Evolutionary conservation across 2,113 vertebrate genomes (phyloP).

Genomic region (Dicerorhinus sumatrensis): DNA sequence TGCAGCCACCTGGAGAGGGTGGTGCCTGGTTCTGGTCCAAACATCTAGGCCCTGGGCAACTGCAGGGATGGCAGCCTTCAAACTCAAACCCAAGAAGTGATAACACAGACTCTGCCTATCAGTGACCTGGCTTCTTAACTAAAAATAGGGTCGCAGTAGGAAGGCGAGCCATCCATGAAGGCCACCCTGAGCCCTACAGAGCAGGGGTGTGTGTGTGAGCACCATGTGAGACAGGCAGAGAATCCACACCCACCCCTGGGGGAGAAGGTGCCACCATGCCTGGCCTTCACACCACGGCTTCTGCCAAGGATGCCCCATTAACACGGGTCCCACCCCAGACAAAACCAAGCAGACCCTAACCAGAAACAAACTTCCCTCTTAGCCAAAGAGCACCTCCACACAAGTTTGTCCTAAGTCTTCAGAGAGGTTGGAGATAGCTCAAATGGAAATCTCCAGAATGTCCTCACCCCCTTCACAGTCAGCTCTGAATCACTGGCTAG

Average conservation of each 20-base stretch:
- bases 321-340: neutral
- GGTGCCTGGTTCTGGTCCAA: neutral
- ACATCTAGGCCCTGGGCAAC: neutral
- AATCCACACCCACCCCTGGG: neutral
- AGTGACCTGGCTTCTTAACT: neutral
- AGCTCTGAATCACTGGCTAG: neutral
- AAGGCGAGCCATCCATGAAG: neutral
- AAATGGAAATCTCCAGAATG: neutral
- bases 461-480: neutral
- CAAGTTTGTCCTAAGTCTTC: neutral
- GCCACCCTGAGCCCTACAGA: neutral
- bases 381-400: neutral
- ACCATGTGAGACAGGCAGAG: neutral
- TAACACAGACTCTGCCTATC: neutral
- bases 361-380: neutral
- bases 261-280: neutral
- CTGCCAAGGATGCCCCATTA: neutral
- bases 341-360: neutral
- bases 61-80: neutral
- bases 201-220: neutral
- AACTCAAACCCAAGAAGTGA: neutral
- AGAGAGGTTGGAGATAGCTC: neutral
- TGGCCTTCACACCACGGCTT: neutral
- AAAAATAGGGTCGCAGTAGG: constrained; percentile 4
- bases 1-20: neutral